Evolutionary conservation across 2,888 invertebrate genomes (phyloP), one percentile per base, ranked within the genome.

Genomic region (Pristionchus mayeri): DNA sequence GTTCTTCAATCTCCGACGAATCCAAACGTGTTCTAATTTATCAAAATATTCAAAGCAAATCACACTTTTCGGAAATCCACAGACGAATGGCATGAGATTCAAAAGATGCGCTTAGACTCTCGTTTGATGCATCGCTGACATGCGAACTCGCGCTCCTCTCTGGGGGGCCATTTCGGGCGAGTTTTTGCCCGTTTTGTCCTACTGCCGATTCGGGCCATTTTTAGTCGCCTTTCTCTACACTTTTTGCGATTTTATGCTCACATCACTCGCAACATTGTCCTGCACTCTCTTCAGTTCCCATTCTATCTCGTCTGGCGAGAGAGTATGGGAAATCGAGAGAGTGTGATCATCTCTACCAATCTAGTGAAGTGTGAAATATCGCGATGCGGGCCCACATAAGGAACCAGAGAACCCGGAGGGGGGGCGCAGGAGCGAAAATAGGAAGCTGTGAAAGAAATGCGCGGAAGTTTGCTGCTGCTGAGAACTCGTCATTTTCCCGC

Each of bases 121-220:
- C n/a, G n/a, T n/a, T n/a, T 40, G 71, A 71, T 71, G 44, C 71
- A 71, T 71, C 71, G 71, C 71, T 71, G 71, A 71, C 71, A 71
- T 71, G 40, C 40, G 71, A 71, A 71, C 71, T 18, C 71, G 71
- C 40, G 71, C 9, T 54, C 71, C 71, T 71, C n/a, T n/a, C 71
- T 11, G 34, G 71, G 71, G 71, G 16, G 71, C 71, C 40, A 71
- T 71, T 71, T 44, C 40, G 40, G n/a, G 13, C 24, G 44, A 40
- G 40, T 71, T 71, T 37, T 21, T 44, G 30, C 24, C n/a, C 40
- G 71, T 18, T 24, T 40, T 44, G 71, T 44, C 40, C 24, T n/a
- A n/a, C n/a, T n/a, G n/a, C n/a, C 37, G 37, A 24, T 71, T 71
- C 30, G 71, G 37, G 71, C 63, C 30, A 2, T 54, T 54, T 54